These are phyloP conservation scores for Camponotus pennsylvanicus DNA, from an alignment of 1,140 invertebrate species.

Conservation along the genomic window DNA sequence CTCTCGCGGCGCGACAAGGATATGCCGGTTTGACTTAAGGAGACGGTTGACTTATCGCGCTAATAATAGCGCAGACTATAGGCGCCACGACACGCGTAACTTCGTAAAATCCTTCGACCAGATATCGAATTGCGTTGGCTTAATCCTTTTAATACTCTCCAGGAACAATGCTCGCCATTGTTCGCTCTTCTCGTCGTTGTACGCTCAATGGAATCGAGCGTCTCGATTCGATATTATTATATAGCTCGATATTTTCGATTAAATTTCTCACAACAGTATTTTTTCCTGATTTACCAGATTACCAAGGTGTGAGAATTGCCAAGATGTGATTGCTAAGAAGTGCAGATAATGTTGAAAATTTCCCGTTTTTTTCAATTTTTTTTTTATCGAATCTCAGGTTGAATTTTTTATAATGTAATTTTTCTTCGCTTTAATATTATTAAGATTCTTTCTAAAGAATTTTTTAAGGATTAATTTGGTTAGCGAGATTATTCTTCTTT, in stretches of 20 bases:
- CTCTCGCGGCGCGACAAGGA: background rate
- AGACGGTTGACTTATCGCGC: conserved; percentile 45
- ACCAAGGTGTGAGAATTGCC: conserved; percentile 12
- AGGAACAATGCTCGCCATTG: conserved; percentile 37
- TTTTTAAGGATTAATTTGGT: background rate
- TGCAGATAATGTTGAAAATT: background rate
- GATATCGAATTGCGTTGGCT: conserved; percentile 40
- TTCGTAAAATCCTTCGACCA: conserved; percentile 39
- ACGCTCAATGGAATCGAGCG: background rate
- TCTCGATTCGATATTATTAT: background rate
- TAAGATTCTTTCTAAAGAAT: background rate
- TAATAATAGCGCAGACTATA: conserved; percentile 50
- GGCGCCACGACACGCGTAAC: conserved; percentile 17
- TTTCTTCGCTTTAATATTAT: background rate
- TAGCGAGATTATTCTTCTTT: background rate
- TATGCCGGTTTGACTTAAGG: conserved; percentile 29
- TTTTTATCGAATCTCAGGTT: background rate
- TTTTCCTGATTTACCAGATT: background rate
- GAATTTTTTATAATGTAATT: background rate
- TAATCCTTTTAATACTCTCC: conserved; percentile 32
- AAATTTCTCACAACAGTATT: background rate
- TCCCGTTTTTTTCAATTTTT: background rate
- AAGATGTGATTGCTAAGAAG: background rate
- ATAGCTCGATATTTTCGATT: background rate
- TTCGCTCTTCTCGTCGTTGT: background rate